Evolutionary conservation across 2,888 invertebrate species (phyloP), one percentile per base, ranked within the genome.

Genomic region (Euplexia lucipara): DNA sequence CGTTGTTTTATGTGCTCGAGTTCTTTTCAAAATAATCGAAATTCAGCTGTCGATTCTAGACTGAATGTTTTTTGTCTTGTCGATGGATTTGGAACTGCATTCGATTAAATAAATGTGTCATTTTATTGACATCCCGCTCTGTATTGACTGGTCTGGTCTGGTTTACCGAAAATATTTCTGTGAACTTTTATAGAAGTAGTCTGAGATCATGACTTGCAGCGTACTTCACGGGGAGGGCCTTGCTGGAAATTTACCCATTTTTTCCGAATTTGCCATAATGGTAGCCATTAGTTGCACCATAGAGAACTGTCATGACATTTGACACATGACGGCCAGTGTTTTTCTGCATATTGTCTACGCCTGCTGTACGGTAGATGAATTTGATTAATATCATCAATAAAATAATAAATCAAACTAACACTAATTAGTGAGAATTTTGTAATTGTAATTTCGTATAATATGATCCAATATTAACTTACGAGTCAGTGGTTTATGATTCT

Each of bases 401-500:
- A 72, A 60, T 44, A 67, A 67, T 67, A 73, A 61, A 73, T 73
- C 47, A 57, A 35, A 41, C n/a, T 26, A 64, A 64, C 10, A 42
- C 8, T 45, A 69, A 67, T 58, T 53, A 32, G 26, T 44, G n/a
- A n/a, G 37, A 66, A 54, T 70, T 59, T 58, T 49, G 66, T 64
- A 57, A 58, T 53, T 51, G 6, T 39, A 30, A 58, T 54, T 60
- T 42, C 37, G 42, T 42, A 51, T 61, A 14, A 58, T 67, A 57
- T n/a, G n/a, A n/a, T 56, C 35, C 18, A 48, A 54, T 67, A 58
- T 73, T 47, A 73, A 62, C 16, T 60, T n/a, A n/a, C n/a, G n/a
- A n/a, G n/a, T n/a, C n/a, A n/a, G n/a, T n/a, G n/a, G n/a, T n/a
- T 63, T 48, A 63, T 41, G 22, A 26, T 49, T 9, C 4, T 14